Conservation (phyloP, 2,888 invertebrate genomes). For the Salticus scenicus region DNA sequence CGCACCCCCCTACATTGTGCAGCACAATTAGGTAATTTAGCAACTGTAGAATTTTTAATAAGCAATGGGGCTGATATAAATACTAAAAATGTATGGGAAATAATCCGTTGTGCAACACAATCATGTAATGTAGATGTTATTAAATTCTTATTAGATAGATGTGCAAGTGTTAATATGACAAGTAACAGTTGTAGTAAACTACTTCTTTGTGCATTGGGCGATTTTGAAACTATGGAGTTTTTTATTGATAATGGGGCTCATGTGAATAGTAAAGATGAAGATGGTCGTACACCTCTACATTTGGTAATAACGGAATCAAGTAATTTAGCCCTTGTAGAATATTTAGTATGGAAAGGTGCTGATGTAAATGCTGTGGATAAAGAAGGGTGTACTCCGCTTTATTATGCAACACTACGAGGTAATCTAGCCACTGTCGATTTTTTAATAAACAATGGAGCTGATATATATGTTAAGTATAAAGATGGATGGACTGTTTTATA, state of each 20-base stretch:
- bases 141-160: no score
- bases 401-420: background rate
- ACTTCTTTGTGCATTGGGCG: background rate
- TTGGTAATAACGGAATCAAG: background rate
- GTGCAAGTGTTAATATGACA: no score
- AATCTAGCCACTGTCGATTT: background rate
- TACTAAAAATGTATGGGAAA: no score
- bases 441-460: background rate
- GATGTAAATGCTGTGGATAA: background rate
- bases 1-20: background rate
- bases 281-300: background rate
- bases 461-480: background rate
- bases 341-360: background rate
- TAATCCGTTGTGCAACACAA: background rate
- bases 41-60: no score
- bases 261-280: background rate
- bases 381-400: background rate
- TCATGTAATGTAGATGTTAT: background rate
- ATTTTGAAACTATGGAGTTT: background rate
- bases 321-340: background rate
- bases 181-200: no score
- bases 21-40: background rate
- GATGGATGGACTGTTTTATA: background rate
- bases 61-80: no score
- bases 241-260: background rate